Percentiles rank a stretch among this genome's conserved stretches.
These are phyloP conservation scores for Apteryx owenii DNA, from an alignment of 2,113 vertebrate species.

Conservation along the genomic window DNA sequence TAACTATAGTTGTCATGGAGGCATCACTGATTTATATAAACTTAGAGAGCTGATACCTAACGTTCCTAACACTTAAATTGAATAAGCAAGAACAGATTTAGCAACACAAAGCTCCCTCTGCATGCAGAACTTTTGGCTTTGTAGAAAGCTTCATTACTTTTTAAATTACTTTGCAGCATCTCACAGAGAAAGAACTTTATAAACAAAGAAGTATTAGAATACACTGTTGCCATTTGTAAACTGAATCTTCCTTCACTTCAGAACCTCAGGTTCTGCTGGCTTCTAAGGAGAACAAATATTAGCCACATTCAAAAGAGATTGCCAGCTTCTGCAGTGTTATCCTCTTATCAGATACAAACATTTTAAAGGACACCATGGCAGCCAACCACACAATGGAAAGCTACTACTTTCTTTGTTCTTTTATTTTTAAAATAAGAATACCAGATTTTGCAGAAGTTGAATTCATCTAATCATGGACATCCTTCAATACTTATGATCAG, in stretches of 20 bases:
- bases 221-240: not conserved
- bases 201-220: not conserved
- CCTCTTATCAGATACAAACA: not conserved
- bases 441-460: not conserved
- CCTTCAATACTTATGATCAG: not conserved
- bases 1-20: not conserved
- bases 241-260: not conserved
- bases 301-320: not conserved
- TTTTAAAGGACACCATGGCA: not conserved
- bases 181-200: not conserved
- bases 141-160: not conserved
- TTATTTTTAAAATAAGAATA: not conserved
- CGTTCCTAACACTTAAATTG: not conserved
- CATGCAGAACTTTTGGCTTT: not conserved
- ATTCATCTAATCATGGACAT: not conserved
- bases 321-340: not conserved
- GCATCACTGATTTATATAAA: not conserved
- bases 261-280: not conserved
- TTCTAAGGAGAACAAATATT: not conserved
- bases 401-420: not conserved
- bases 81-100: not conserved
- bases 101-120: not conserved
- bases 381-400: not conserved
- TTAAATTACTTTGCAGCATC: not conserved
- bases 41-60: not conserved